These are phyloP conservation scores for Teleogryllus occipitalis DNA, from an alignment of 1,140 invertebrate species.

Conservation along the genomic window DNA sequence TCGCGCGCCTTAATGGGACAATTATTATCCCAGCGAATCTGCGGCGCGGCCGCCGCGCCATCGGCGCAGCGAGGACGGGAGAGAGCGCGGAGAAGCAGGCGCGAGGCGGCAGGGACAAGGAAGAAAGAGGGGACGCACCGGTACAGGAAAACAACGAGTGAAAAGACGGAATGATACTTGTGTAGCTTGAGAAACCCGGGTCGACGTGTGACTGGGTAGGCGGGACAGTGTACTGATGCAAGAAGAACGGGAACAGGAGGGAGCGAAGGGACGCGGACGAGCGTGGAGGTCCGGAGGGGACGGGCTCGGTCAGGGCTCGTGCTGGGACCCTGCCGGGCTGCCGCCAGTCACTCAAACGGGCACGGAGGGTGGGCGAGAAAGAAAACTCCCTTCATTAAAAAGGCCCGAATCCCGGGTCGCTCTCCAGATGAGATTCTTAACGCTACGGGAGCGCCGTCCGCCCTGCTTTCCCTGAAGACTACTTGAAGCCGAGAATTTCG, in stretches of 20 bases:
- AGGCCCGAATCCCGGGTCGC: background rate
- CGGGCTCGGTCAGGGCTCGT: too few relatives aligned
- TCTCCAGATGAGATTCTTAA: background rate
- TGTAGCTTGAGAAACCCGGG: too few relatives aligned
- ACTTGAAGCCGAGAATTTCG: background rate
- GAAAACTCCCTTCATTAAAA: constrained; percentile 1
- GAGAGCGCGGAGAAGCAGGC: background rate
- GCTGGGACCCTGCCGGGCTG: background rate
- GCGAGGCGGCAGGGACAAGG: background rate
- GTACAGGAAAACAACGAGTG: too few relatives aligned
- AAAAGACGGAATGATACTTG: too few relatives aligned
- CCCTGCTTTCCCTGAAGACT: background rate
- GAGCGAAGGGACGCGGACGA: too few relatives aligned
- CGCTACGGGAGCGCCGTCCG: background rate
- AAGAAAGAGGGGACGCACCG: too few relatives aligned
- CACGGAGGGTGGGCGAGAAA: background rate
- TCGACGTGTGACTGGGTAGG: too few relatives aligned
- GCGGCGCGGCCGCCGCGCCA: background rate
- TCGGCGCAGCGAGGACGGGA: background rate
- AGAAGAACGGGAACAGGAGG: too few relatives aligned
- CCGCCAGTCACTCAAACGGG: background rate
- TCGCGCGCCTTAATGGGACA: too few relatives aligned
- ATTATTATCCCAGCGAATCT: background rate
- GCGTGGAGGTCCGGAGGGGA: too few relatives aligned
- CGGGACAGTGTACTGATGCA: too few relatives aligned